phyloP scores from a whole-genome alignment of 2,113 vertebrate genomes.

The Himantopus leucocephalus region DNA sequence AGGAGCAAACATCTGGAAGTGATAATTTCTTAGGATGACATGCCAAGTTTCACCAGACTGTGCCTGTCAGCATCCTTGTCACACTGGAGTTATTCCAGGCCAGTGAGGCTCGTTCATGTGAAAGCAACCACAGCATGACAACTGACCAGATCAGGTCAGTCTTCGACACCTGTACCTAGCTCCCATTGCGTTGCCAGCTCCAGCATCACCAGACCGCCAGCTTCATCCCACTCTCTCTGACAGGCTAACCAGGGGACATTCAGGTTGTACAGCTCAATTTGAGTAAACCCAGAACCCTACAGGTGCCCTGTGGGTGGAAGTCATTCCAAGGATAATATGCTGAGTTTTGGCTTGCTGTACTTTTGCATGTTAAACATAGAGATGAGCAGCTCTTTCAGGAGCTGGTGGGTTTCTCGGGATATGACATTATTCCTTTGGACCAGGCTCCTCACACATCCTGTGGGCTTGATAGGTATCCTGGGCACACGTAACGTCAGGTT shows the following conservation, averaged over 20 bases:
- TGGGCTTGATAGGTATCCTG: not conserved
- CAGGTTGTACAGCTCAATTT: fast-evolving
- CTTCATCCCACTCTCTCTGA: not conserved
- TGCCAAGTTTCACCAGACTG: not conserved
- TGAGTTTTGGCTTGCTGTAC: not conserved
- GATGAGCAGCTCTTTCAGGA: not conserved
- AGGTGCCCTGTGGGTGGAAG: not conserved
- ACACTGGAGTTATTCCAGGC: not conserved
- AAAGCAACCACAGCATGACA: not conserved
- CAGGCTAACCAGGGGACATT: not conserved
- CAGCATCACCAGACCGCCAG: not conserved
- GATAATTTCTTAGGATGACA: not conserved
- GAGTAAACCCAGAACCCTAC: not conserved
- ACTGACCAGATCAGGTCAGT: not conserved
- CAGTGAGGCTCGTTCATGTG: fast-evolving
- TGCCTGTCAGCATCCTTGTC: not conserved
- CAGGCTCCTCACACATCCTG: not conserved
- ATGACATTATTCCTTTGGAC: not conserved
- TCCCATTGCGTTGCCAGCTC: fast-evolving
- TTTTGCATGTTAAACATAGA: not conserved
- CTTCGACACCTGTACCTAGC: not conserved
- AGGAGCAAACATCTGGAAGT: not conserved
- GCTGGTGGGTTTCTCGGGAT: not conserved
- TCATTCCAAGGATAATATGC: not conserved
- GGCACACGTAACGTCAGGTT: not conserved